Evolutionary conservation across 2,888 invertebrate species (phyloP), one percentile per base, ranked within the genome.

Genomic region (Phengaris alcon): DNA sequence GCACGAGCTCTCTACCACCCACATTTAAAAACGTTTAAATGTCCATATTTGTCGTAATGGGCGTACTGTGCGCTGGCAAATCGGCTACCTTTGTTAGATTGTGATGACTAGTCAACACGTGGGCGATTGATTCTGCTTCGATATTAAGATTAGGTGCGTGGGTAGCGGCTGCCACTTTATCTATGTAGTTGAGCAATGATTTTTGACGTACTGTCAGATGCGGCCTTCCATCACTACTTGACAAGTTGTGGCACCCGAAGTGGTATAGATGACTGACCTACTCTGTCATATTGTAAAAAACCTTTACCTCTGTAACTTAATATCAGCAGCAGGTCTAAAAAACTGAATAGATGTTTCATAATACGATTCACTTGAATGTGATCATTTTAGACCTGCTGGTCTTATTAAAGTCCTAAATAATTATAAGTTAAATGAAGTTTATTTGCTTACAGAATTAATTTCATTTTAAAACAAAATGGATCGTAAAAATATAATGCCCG

Each of bases 71-170:
- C 85, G 83, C 84, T 80, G 84, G 85, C 91, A 88, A 90, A 92
- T 91, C 87, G 86, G 88, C 85, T 88, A 88, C 89, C 88, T 91
- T 91, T 90, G 91, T 90, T 87, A 87, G 87, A 86, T 82, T 80
- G 55, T 88, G 89, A 89, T 90, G 90, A 90, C 88, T 85, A 84
- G 84, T 87, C 78, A 79, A 77, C 81, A 81, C 79, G 92, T 92
- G 88, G 92, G 93, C 89, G 91, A 87, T 85, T 87, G 84, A 90
- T 91, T 91, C 88, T 91, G 89, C 91, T 91, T 90, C 90, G 87
- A 90, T 90, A 86, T 87, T 84, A 83, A 88, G 87, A 88, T 90
- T 84, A 86, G 83, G 79, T 81, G 86, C 84, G 91, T 92, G 89
- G 91, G 91, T 87, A 88, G 87, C 80, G 79, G 81, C 83, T 82